Base-by-base conservation (phyloP, 2,113 vertebrate species). In the Atlantisia rogersi region DNA sequence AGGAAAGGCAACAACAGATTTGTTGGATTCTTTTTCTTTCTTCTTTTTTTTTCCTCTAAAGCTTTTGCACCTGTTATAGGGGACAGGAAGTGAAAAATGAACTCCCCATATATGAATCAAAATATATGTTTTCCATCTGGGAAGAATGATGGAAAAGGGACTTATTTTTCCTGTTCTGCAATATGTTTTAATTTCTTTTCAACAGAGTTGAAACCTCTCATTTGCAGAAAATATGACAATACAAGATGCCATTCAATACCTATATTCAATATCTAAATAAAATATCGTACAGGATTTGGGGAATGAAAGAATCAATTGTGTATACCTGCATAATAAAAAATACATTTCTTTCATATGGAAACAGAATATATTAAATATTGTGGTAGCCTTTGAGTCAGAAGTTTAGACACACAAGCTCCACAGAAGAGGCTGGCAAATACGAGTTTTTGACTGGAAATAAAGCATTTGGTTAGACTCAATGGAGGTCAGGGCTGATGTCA, bases 401-500 rank as follows among this genome's bases (percentile, higher is more conserved):
- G 13, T 50, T 76, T 56, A 19, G 48, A 71, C 26, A 12, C 2
- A 22, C 3, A 13, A 76, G 26, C n/a, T 86, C 59, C 24, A n/a
- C 19, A 16, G 58, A 53, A 92, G 42, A 76, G 46, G 53, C 42
- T 42, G 48, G 37, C 18, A 63, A 59, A 85, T 11, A 50, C 3
- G 10, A 48, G 29, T n/a, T 83, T 70, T 58, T 0, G 1, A 11
- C 32, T 26, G 55, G 39, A 55, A 18, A 12, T 9, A 6, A 40
- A 68, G 60, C 32, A 25, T 42, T 6, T 55, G 64, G 12, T 80
- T 62, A 67, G 78, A 67, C 24, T 67, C 69, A 53, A 15, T 2
- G 29, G 29, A 15, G 16, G 39, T 14, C 76, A 40, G 50, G 58
- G 58, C 63, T 69, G 59, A 25, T 77, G 8, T 35, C 76, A 29